phyloP scores from a whole-genome alignment of 2,797 vertebrate genomes.

The Gastrophryne carolinensis region DNA sequence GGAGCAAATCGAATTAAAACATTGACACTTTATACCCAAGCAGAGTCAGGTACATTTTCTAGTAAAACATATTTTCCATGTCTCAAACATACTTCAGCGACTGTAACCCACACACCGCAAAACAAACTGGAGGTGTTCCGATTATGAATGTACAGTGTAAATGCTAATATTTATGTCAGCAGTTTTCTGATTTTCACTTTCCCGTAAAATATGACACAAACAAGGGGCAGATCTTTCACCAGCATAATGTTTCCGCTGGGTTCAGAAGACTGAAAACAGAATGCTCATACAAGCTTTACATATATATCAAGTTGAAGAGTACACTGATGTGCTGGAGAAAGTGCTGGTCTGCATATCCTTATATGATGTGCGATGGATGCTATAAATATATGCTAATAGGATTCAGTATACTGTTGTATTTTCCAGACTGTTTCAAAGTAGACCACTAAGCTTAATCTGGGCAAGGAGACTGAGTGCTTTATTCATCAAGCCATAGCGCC shows the following conservation, averaged over 20 bases:
- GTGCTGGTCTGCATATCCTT: neutral
- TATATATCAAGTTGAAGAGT: neutral
- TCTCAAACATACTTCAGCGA: neutral
- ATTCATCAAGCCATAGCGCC: too few species aligned
- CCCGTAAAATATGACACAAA: conserved; percentile 38
- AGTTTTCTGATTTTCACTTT: conserved; percentile 43
- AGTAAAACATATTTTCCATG: neutral
- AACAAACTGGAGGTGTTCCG: neutral
- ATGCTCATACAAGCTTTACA: neutral
- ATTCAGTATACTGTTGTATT: neutral
- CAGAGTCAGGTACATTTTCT: too few species aligned
- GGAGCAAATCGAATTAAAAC: too few species aligned
- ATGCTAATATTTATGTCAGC: conserved; percentile 4
- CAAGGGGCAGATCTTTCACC: neutral
- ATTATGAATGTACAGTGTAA: conserved; percentile 17
- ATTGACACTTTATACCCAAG: too few species aligned
- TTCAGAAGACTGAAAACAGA: neutral
- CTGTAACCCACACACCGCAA: neutral
- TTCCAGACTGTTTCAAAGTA: neutral
- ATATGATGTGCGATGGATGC: neutral
- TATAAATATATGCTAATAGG: too few species aligned
- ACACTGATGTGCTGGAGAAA: neutral
- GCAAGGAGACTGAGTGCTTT: too few species aligned
- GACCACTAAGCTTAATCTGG: too few species aligned
- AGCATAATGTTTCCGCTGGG: conserved; percentile 21